Base-by-base conservation (phyloP, 64 coral and sea anemone genomes). In the Acropora tenuis region DNA sequence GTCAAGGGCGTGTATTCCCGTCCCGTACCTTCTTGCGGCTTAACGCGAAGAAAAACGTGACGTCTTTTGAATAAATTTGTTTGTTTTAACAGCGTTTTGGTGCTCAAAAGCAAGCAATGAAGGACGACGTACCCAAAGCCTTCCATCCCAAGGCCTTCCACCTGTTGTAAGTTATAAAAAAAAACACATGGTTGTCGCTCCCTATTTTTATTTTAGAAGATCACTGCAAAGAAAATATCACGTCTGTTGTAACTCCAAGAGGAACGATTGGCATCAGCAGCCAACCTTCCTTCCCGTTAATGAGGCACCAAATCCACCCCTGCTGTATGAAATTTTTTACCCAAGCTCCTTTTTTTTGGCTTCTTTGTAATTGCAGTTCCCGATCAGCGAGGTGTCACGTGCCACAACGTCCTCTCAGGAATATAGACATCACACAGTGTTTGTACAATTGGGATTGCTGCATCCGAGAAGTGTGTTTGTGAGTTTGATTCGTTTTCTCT, bases 401-500 rank as follows among this genome's bases (percentile, higher is more conserved):
- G 4, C 15, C 43, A 30, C 30, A 17, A 79, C 1, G 41, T 52
- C 52, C 4, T 45, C 89, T 6, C 68, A 30, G 4, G 48, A 74
- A 43, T 83, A 74, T 3, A 41, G 83, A 17, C 90, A 85, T 44
- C 87, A 94, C 43, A 89, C 88, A 66, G 83, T 90, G 0, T 99
- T 96, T 78, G 91, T 99, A 41, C 94, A 92, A 77, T 86, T 99
- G 41, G 94, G 95, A 42, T 68, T 95, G 8, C 88, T 93, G 30
- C 97, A 96, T 30, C 84, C 97, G 2, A 91, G 94, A 89, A 93
- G 82, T 55, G 88, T 94, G 50, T 99, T 99, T 80, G 97, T 99
- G 87, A 99, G 94, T 99, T 87, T 58, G 15, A 48, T 48, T 78
- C 0, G 12, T 11, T 78, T 12, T 16, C 17, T 78, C 10, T 13